phyloP scores from a whole-genome alignment of 2,797 vertebrate genomes.

The Pipistrellus nathusii region DNA sequence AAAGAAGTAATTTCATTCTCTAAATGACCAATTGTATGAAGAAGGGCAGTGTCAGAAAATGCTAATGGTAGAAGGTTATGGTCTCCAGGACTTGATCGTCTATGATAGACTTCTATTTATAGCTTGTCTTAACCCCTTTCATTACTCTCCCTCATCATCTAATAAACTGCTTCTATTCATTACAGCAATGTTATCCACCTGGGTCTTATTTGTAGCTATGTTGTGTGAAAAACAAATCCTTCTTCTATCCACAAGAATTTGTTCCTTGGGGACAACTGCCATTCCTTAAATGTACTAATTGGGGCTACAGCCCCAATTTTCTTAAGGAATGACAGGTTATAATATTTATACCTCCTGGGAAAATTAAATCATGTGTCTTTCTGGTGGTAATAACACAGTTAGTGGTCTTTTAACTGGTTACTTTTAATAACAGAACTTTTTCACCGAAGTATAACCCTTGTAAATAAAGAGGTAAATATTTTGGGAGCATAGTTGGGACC shows the following conservation, averaged over 20 bases:
- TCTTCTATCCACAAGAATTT: neutral
- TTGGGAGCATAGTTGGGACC: neutral
- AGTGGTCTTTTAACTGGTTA: neutral
- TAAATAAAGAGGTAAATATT: neutral
- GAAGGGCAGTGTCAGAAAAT: neutral
- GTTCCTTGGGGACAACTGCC: neutral
- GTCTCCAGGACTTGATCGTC: neutral
- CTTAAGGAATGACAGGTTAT: neutral
- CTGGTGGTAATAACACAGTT: neutral
- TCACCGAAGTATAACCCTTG: neutral
- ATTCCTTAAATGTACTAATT: constrained; percentile 12
- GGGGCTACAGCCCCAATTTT: neutral
- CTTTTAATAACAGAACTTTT: neutral
- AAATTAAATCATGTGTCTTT: constrained; percentile 9
- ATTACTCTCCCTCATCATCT: neutral
- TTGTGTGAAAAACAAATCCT: neutral
- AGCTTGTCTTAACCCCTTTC: neutral
- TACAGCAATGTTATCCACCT: neutral
- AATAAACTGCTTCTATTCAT: neutral
- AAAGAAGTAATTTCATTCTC: neutral
- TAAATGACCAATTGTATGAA: neutral
- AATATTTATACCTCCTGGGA: neutral
- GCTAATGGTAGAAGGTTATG: neutral
- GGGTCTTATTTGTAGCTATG: neutral
- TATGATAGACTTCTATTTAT: neutral